Evolutionary conservation across 2,113 vertebrate genomes (phyloP).

Genomic region (Nycticorax nycticorax): DNA sequence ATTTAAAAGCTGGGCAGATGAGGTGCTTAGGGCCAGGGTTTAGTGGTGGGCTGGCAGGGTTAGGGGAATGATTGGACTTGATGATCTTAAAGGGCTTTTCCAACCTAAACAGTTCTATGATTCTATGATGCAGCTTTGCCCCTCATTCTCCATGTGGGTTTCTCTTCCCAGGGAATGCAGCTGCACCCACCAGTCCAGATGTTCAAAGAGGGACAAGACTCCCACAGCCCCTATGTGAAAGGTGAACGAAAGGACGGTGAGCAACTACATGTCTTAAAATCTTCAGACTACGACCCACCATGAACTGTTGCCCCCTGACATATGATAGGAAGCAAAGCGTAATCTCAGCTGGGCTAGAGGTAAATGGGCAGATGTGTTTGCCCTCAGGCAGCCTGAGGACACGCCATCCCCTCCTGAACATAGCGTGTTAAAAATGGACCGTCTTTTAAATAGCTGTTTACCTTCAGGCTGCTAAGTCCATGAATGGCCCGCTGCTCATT

Average conservation of each 20-base stretch:
- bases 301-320: not conserved
- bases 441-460: not conserved
- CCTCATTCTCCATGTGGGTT: not conserved
- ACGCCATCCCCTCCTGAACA: not conserved
- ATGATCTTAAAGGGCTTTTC: no score
- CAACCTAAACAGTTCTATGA: no score
- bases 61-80: no score
- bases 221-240: not conserved
- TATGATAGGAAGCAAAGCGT: not conserved
- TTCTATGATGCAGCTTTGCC: not conserved
- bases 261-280: not conserved
- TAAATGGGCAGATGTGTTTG: not conserved
- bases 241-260: not conserved
- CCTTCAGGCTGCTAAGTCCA: not conserved
- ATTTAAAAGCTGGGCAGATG: no score
- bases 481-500: not conserved
- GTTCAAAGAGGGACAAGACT: not conserved
- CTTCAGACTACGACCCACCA: not conserved
- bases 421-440: not conserved
- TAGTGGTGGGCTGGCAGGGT: no score
- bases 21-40: no score
- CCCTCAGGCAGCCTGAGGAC: not conserved
- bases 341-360: not conserved
- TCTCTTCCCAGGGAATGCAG: not conserved
- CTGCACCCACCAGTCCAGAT: not conserved